Evolutionary conservation across 2,113 vertebrate genomes (phyloP), one percentile per base, ranked within the genome.

Genomic region (Neoarius graeffei): DNA sequence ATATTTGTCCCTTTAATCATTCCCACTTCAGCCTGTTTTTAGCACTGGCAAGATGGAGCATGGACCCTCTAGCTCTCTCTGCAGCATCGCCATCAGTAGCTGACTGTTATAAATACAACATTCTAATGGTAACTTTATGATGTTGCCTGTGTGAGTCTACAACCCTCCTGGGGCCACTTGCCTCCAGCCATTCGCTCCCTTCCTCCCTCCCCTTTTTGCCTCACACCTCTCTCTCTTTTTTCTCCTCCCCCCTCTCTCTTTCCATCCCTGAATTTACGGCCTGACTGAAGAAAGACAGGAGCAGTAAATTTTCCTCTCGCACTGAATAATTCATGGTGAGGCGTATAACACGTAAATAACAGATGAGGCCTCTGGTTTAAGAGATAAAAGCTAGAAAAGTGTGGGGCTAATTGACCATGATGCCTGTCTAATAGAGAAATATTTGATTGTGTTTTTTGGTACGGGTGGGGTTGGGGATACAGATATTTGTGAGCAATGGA

Each of bases 81-180:
- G 83, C 83, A 92, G 89, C 91, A 66, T 69, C 73, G 84, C 81
- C 81, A 82, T 50, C 67, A 66, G 83, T 87, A 94, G 92, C 92
- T 93, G 90, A 90, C 91, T 93, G 93, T 95, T 95, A 95, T 95
- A 95, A 95, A 95, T 95, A 95, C 95, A 95, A 93, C 93, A 95
- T 95, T 95, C 94, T 95, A 95, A 95, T 95, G 93, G 94, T 94
- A 94, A 94, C 95, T 96, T 95, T 95, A 95, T 95, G 94, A 95
- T 95, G 95, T 95, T 95, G 94, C 93, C 94, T 93, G 94, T 94
- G 95, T 94, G 94, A 95, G 95, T 92, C 94, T 92, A 95, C 86
- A 92, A 92, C 93, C 93, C 95, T 93, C 92, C 5, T 87, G 94
- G 94, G 95, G 94, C 93, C 93, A 95, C 94, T 95, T 94, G 92